Evolutionary conservation across 2,797 vertebrate genomes (phyloP).

Genomic region (Hydrophis major): DNA sequence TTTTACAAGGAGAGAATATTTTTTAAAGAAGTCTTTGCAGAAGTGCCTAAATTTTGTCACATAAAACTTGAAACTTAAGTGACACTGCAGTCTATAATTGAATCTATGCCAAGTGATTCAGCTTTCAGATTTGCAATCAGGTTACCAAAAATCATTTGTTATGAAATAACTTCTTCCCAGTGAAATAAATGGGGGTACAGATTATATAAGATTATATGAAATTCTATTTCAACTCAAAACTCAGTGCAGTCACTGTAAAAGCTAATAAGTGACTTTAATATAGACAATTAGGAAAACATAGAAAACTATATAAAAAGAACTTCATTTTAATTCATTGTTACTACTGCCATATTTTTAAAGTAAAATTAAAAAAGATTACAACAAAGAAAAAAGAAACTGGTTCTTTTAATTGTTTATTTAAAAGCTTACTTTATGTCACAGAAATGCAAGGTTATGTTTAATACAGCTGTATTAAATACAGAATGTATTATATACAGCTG

Average conservation of each 20-base stretch:
- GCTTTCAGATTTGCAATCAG: slow-evolving; percentile 70
- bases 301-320: slow-evolving; percentile 73
- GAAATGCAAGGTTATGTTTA: slow-evolving; percentile 80
- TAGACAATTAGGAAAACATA: slow-evolving; percentile 73
- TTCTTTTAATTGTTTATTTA: slow-evolving; percentile 79
- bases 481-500: slow-evolving; percentile 79
- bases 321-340: slow-evolving; percentile 77
- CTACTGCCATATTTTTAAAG: slow-evolving; percentile 75
- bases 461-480: slow-evolving; percentile 75
- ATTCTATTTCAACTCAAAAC: slow-evolving; percentile 75
- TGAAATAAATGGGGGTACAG: slow-evolving; percentile 67
- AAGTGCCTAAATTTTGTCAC: slow-evolving; percentile 87
- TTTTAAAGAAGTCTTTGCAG: slow-evolving; percentile 83
- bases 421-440: slow-evolving; percentile 82
- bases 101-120: slow-evolving; percentile 62
- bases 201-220: slow-evolving; percentile 72
- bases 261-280: slow-evolving; percentile 77
- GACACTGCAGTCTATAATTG: slow-evolving; percentile 72
- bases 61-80: slow-evolving; percentile 75
- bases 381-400: slow-evolving; percentile 73
- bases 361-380: slow-evolving; percentile 77
- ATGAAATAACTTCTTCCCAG: slow-evolving; percentile 67
- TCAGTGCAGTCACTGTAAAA: slow-evolving; percentile 73
- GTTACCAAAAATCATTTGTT: slow-evolving; percentile 70
- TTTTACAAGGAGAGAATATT: slow-evolving; percentile 79